Percentiles rank a stretch among this genome's conserved stretches.
These are phyloP conservation scores for Cygnus atratus DNA, from an alignment of 2,113 vertebrate genomes.

Conservation along the genomic window DNA sequence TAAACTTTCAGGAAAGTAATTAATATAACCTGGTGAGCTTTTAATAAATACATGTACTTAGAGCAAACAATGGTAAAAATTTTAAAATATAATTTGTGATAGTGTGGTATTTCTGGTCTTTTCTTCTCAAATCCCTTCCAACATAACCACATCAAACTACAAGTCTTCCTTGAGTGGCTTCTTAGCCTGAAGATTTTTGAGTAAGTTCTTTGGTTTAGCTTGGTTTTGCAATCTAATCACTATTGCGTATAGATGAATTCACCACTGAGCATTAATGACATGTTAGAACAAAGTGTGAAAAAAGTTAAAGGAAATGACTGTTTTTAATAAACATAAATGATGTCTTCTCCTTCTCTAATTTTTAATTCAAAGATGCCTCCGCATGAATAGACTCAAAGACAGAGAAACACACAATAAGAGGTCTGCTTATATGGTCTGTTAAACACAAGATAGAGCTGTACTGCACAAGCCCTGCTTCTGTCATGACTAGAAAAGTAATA, in stretches of 20 bases:
- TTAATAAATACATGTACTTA: neutral
- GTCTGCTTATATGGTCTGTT: constrained; percentile 39
- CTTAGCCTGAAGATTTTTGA: constrained; percentile 9
- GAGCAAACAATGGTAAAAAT: neutral
- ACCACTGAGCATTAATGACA: neutral
- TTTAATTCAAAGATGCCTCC: constrained; percentile 22
- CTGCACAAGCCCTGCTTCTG: constrained; percentile 32
- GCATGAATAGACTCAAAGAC: constrained; percentile 24
- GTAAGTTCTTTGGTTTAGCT: neutral
- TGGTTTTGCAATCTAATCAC: constrained; percentile 21
- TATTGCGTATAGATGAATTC: neutral
- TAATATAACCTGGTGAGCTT: neutral
- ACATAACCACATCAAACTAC: neutral
- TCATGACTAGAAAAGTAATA: constrained; percentile 35
- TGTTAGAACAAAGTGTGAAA: constrained; percentile 12
- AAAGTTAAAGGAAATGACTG: constrained; percentile 16
- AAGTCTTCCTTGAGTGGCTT: neutral
- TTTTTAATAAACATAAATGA: constrained; percentile 48
- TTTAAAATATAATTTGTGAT: constrained; percentile 5
- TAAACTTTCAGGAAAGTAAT: neutral
- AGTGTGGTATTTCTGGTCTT: neutral
- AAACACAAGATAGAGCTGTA: constrained; percentile 47
- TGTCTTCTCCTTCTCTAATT: neutral
- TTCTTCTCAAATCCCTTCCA: constrained; percentile 1
- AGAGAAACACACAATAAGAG: constrained; percentile 29